Percentiles rank a stretch among this genome's conserved stretches.
Evolutionary conservation across 1,140 invertebrate species (phyloP).

Genomic region (Rhagoletis pomonella): DNA sequence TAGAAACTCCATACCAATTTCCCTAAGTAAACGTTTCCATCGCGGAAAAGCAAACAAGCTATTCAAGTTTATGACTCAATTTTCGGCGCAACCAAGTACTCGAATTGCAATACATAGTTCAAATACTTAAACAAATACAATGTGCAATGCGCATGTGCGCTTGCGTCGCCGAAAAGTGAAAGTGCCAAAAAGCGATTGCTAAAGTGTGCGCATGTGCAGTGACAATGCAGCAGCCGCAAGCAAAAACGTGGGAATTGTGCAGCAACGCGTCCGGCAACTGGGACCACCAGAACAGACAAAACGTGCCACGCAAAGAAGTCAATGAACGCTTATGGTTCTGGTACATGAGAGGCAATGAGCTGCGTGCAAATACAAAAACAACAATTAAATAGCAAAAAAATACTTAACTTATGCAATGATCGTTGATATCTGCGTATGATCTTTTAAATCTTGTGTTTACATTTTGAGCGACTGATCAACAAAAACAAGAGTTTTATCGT

Average conservation of each 20-base stretch:
- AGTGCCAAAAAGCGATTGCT: background rate
- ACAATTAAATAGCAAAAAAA: background rate
- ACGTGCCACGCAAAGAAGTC: background rate
- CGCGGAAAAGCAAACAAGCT: background rate
- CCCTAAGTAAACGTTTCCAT: background rate
- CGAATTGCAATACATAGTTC: background rate
- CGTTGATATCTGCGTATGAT: background rate
- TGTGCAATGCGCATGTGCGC: background rate
- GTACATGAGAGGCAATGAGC: background rate
- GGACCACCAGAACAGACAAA: conserved; percentile 4
- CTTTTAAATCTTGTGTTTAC: background rate
- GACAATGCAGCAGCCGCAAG: background rate
- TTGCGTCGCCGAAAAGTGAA: conserved; percentile 44
- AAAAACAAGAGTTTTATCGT: background rate
- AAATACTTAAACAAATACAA: background rate
- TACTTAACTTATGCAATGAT: background rate
- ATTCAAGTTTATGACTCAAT: conserved; percentile 44
- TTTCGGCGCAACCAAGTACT: background rate
- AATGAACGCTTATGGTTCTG: background rate
- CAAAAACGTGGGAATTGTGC: conserved; percentile 31
- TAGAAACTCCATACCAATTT: too few species aligned
- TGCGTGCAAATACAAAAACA: background rate
- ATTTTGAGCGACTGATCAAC: background rate
- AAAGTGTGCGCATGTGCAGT: conserved; percentile 10
- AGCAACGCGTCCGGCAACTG: background rate